phyloP scores from a whole-genome alignment of 1,140 invertebrate species.

The Cotesia chilonis region DNA sequence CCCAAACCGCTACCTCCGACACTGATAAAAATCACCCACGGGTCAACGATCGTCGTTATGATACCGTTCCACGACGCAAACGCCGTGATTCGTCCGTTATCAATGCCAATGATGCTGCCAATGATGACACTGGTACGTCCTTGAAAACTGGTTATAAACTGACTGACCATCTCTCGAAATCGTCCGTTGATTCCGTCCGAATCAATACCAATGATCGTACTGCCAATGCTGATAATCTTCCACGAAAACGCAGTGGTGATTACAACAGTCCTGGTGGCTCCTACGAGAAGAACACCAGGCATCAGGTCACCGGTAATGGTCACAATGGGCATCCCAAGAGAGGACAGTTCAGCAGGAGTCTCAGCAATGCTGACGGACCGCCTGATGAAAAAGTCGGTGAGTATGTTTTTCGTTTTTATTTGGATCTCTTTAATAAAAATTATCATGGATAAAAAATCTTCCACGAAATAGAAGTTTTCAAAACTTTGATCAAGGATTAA shows the following conservation, averaged over 20 bases:
- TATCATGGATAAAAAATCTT: too few relatives aligned
- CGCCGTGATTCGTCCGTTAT: constrained; percentile 14
- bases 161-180: not conserved
- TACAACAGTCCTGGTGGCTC: constrained; percentile 60
- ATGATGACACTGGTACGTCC: constrained; percentile 18
- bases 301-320: constrained; percentile 51
- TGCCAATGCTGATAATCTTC: constrained; percentile 54
- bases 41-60: constrained; percentile 50
- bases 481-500: too few relatives aligned
- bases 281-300: constrained; percentile 61
- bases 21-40: constrained; percentile 62
- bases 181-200: constrained; percentile 20
- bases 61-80: constrained; percentile 31
- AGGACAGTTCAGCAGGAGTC: constrained; percentile 80
- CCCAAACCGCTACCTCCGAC: constrained; percentile 66
- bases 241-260: constrained; percentile 62
- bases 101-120: constrained; percentile 23
- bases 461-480: too few relatives aligned
- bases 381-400: constrained; percentile 86
- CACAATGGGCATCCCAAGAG: constrained; percentile 65
- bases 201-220: not conserved
- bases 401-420: constrained; percentile 39
- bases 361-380: constrained; percentile 82
- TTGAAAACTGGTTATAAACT: not conserved
- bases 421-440: too few relatives aligned